Percentiles rank a stretch among this genome's conserved stretches.
These are phyloP conservation scores for Euglossa dilemma DNA, from an alignment of 1,140 invertebrate species.

Conservation along the genomic window DNA sequence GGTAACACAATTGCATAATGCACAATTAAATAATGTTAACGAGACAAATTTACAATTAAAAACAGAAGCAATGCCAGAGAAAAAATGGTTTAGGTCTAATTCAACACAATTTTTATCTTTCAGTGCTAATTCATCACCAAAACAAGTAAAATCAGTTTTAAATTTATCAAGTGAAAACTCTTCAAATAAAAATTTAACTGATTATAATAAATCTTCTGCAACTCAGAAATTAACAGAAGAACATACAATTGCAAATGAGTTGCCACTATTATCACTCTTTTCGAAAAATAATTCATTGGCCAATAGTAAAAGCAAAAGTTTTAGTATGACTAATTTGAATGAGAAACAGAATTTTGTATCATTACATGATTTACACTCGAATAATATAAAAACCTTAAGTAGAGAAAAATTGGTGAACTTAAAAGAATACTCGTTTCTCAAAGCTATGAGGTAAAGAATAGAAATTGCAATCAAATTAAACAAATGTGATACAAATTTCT, in stretches of 20 bases:
- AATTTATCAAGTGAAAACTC: constrained; percentile 52
- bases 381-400: constrained; percentile 73
- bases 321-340: constrained; percentile 75
- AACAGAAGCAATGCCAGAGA: not conserved
- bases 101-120: constrained; percentile 40
- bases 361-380: constrained; percentile 68
- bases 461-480: constrained; percentile 40
- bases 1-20: not conserved
- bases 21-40: constrained; percentile 8
- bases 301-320: constrained; percentile 71
- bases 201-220: constrained; percentile 32
- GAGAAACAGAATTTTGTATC: constrained; percentile 72
- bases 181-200: constrained; percentile 30
- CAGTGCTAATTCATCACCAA: constrained; percentile 65
- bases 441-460: constrained; percentile 24
- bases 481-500: constrained; percentile 34
- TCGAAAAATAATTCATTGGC: constrained; percentile 47
- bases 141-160: constrained; percentile 53
- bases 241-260: constrained; percentile 69
- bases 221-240: constrained; percentile 27
- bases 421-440: constrained; percentile 72
- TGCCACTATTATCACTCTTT: constrained; percentile 76
- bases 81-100: constrained; percentile 26
- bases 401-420: constrained; percentile 71
- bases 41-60: not conserved